Evolutionary conservation across 2,888 invertebrate genomes (phyloP), one percentile per base, ranked within the genome.

Genomic region (Dromius quadrimaculatus): DNA sequence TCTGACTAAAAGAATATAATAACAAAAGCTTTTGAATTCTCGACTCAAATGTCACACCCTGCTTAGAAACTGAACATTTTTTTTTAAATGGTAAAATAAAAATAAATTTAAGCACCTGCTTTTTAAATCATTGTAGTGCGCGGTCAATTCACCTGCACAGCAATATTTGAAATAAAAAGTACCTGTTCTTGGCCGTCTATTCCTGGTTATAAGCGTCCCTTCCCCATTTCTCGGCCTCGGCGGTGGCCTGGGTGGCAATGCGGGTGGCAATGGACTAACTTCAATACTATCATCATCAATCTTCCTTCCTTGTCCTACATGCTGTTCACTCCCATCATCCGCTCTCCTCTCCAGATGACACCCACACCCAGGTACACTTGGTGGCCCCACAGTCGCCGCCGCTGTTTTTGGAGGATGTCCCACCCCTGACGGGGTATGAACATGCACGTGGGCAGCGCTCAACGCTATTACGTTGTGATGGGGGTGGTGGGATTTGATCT

Each of bases 231-330:
- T 76, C 9, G 83, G 83, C 71, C 84, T 78, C 11, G 83, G 83
- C 1, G 83, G 82, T 0, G 84, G 84, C 72, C 84, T 74, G 6
- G 84, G 84, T 0, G 84, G 84, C 74, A 84, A 74, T 6, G 84
- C 84, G 2, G 84, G 84, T 1, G 84, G 84, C 70, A 82, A 73
- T 28, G 82, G 82, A 6, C 81, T 82, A 22, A 83, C 80, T 74
- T 83, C 83, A 69, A 83, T 83, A 63, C 82, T 75, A 74, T 83
- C 83, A 69, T 83, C 82, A 4, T 80, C 78, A 28, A 82, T 82
- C 20, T 79, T 73, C 74, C 82, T 83, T n/a, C n/a, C n/a, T n/a
- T n/a, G n/a, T n/a, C n/a, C 6, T 5, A 63, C 74, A 20, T 76
- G 76, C 20, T 78, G 78, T 34, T 70, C 71, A 32, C 76, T 77